These are phyloP conservation scores for Mormyrops attenuatus DNA, from an alignment of 2,797 vertebrate genomes.

Conservation along the genomic window DNA sequence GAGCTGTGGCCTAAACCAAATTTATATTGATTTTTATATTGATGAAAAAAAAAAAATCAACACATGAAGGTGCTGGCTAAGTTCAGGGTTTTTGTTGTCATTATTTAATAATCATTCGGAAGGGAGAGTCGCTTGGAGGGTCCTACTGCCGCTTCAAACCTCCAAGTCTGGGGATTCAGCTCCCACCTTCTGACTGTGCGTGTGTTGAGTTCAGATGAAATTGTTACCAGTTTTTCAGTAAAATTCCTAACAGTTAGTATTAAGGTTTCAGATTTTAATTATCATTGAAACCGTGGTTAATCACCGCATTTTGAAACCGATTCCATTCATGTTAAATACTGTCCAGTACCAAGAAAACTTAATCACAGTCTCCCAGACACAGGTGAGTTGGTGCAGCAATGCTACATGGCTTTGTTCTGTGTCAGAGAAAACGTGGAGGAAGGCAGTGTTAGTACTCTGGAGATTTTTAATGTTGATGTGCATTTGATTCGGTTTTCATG, in stretches of 20 bases:
- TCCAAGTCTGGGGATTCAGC: background rate
- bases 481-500: background rate
- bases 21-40: background rate
- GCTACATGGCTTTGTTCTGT: background rate
- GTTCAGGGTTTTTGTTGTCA: background rate
- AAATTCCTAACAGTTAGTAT: background rate
- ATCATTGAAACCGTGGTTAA: background rate
- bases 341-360: background rate
- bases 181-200: background rate
- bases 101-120: background rate
- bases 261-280: background rate
- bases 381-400: background rate
- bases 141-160: background rate
- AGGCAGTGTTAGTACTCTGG: background rate
- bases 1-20: background rate
- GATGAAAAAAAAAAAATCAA: background rate
- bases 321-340: background rate
- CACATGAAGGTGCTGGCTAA: background rate
- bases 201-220: background rate
- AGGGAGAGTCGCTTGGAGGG: background rate
- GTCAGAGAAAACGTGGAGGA: background rate
- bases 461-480: background rate
- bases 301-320: background rate
- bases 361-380: background rate
- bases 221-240: background rate